A percentile compares a stretch with the other conserved stretches of the same genome.
These are phyloP conservation scores for Nannoperca obscura DNA, from an alignment of 2,797 vertebrate genomes.

Conservation along the genomic window DNA sequence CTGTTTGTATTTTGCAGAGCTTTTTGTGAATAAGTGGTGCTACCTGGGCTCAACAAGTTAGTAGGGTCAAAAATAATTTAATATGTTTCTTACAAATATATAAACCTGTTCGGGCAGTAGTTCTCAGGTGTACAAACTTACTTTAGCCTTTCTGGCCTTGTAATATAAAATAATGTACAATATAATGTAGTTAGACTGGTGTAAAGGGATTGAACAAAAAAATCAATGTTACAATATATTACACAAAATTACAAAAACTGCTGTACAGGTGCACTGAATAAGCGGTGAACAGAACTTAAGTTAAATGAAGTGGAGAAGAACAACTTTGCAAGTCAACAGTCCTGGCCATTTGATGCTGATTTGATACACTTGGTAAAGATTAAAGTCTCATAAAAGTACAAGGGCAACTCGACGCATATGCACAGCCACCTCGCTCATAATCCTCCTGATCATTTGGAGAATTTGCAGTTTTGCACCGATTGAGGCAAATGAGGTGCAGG, in stretches of 20 bases:
- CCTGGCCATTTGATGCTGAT: neutral
- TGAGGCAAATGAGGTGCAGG: slow-evolving; percentile 3
- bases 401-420: neutral
- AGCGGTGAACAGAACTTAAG: neutral
- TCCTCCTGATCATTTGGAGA: slow-evolving; percentile 11
- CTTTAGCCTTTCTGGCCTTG: neutral
- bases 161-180: neutral
- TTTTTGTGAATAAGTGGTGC: neutral
- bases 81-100: neutral
- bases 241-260: neutral
- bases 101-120: neutral
- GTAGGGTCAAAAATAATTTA: neutral
- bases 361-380: slow-evolving; percentile 17
- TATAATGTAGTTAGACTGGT: neutral
- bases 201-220: neutral
- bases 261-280: neutral
- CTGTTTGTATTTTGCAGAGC: slow-evolving; percentile 19
- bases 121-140: neutral
- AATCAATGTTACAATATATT: neutral
- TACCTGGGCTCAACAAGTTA: neutral
- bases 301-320: neutral
- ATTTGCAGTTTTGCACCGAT: slow-evolving; percentile 18
- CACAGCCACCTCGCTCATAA: slow-evolving; percentile 10
- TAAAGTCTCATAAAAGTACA: slow-evolving; percentile 6
- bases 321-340: neutral